Percentiles rank a stretch among this genome's conserved stretches.
Conservation (phyloP, 2,888 invertebrate species). For the Zonitis immaculata region DNA sequence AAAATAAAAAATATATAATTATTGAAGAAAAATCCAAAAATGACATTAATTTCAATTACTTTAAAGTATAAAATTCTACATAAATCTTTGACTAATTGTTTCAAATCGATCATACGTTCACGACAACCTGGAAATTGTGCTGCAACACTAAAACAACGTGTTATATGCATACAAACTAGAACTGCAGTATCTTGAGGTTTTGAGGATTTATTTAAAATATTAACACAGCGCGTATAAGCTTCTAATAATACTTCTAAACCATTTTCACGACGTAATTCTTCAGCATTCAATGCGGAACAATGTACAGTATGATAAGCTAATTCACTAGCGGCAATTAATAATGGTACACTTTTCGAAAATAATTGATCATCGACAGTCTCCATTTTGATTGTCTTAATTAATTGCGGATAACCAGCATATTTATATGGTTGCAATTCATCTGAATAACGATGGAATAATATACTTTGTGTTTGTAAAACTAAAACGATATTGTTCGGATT, state of each 20-base stretch:
- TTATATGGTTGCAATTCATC: slow-evolving; percentile 92
- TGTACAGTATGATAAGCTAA: slow-evolving; percentile 94
- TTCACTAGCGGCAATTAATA: slow-evolving; percentile 89
- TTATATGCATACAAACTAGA: slow-evolving; percentile 87
- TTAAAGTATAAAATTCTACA: slow-evolving; percentile 82
- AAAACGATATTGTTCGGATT: slow-evolving; percentile 93
- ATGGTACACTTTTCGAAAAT: slow-evolving; percentile 78
- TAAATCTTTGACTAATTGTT: slow-evolving; percentile 81
- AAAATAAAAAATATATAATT: slow-evolving; percentile 26
- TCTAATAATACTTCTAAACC: slow-evolving; percentile 86
- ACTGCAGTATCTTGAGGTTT: slow-evolving; percentile 76
- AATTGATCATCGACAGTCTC: slow-evolving; percentile 91
- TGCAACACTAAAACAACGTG: slow-evolving; percentile 92
- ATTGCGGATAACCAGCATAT: slow-evolving; percentile 97
- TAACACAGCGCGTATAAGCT: slow-evolving; percentile 91
- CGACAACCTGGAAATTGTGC: slow-evolving; percentile 90
- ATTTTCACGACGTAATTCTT: slow-evolving; percentile 90
- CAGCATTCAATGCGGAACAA: slow-evolving; percentile 95
- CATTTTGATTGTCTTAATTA: slow-evolving; percentile 90
- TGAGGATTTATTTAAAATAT: slow-evolving; percentile 77
- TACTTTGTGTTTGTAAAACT: slow-evolving; percentile 89
- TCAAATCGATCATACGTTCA: slow-evolving; percentile 78
- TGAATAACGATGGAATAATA: slow-evolving; percentile 86
- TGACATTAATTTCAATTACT: slow-evolving; percentile 48
- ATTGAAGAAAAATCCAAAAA: not conserved